Evolutionary conservation across 35 echinoderm and acorn worm genomes (phyloP).

Genomic region (Lytechinus variegatus): DNA sequence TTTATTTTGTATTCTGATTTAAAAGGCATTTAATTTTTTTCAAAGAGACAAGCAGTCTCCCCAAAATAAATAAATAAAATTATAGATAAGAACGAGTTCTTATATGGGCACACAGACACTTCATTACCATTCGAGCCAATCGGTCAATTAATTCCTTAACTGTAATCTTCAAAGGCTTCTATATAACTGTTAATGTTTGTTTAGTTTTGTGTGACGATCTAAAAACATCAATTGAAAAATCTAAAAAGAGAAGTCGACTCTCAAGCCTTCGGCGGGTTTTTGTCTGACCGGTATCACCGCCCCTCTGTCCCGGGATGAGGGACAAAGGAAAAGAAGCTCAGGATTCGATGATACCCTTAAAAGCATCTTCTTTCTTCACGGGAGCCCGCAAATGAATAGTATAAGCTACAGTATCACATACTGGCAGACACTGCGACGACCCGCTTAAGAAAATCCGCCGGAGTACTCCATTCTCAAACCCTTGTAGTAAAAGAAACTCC

Average conservation of each 20-base stretch:
- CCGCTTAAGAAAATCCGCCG: background rate
- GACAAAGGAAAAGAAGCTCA: background rate
- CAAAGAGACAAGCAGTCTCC: no score
- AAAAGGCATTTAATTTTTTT: no score
- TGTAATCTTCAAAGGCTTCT: background rate
- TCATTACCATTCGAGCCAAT: no score
- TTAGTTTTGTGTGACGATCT: background rate
- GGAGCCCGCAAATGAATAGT: background rate
- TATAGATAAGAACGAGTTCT: no score
- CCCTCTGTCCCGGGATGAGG: background rate
- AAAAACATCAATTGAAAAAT: background rate
- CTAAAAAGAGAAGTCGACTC: background rate
- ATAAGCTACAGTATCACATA: background rate
- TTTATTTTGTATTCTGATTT: no score
- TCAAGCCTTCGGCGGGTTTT: background rate
- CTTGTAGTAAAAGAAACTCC: background rate
- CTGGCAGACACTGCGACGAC: background rate
- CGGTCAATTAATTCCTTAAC: no score
- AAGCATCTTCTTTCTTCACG: constrained; percentile 2
- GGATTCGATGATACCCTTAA: background rate
- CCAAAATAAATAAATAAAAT: no score
- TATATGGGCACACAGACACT: no score
- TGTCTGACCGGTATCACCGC: background rate
- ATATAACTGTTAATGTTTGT: background rate
- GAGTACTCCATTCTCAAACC: background rate